These are phyloP conservation scores for Pristionchus mayeri DNA, from an alignment of 2,888 invertebrate genomes.

Conservation along the genomic window DNA sequence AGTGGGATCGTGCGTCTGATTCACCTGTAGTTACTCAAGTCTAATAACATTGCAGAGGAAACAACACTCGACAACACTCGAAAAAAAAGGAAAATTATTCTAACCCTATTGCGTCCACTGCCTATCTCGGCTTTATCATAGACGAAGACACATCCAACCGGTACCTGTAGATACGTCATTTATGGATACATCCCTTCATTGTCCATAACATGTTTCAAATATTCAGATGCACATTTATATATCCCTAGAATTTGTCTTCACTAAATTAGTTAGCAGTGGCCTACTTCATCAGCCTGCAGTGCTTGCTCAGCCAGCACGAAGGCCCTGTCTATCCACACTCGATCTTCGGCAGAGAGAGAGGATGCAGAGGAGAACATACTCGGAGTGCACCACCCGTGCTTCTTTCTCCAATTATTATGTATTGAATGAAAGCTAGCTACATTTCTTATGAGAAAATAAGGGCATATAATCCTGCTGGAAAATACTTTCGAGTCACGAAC, in stretches of 20 bases:
- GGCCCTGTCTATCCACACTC: slow-evolving; percentile 61
- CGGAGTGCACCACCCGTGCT: too few relatives aligned
- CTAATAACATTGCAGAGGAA: too few relatives aligned
- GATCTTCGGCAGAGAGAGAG: slow-evolving; percentile 46
- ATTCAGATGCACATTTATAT: too few relatives aligned
- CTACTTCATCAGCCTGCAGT: neutral
- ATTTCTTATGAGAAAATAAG: too few relatives aligned
- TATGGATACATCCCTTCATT: slow-evolving; percentile 76
- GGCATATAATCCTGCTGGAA: neutral
- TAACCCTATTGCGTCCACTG: slow-evolving; percentile 86
- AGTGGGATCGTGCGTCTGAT: slow-evolving; percentile 89
- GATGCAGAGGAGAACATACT: slow-evolving; percentile 38
- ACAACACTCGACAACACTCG: too few relatives aligned
- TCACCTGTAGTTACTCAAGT: too few relatives aligned
- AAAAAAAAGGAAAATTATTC: too few relatives aligned
- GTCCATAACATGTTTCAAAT: neutral
- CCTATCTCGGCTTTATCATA: slow-evolving; percentile 80
- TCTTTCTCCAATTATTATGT: too few relatives aligned
- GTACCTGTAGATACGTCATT: slow-evolving; percentile 97
- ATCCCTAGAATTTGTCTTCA: too few relatives aligned
- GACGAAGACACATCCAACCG: slow-evolving; percentile 94
- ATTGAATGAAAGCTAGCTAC: too few relatives aligned
- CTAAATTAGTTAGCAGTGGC: neutral
- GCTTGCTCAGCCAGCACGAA: slow-evolving; percentile 80
- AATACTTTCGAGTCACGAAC: slow-evolving; percentile 21